Evolutionary conservation across 2,797 vertebrate genomes (phyloP).

Genomic region (Taenioides sp.): DNA sequence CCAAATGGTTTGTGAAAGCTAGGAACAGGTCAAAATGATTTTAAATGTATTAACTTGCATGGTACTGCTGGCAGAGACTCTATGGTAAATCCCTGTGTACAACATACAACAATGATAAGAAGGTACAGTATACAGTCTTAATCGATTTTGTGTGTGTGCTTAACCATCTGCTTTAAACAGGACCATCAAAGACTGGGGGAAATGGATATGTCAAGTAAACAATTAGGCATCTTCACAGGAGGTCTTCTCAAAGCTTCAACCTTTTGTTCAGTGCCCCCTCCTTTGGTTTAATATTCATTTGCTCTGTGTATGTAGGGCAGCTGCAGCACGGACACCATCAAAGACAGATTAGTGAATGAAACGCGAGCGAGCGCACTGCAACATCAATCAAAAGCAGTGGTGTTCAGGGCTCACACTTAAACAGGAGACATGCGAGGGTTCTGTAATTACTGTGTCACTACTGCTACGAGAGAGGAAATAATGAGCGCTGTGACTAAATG

Average conservation of each 20-base stretch:
- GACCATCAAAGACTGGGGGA: conserved; percentile 39
- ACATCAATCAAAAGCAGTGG: conserved; percentile 45
- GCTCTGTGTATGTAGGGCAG: conserved; percentile 37
- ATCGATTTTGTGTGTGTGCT: conserved; percentile 25
- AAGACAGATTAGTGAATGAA: conserved; percentile 31
- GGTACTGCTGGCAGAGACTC: conserved; percentile 6
- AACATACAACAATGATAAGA: conserved; percentile 2
- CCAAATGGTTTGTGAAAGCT: too few species aligned
- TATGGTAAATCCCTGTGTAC: conserved; percentile 11
- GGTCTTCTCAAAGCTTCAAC: conserved; percentile 18
- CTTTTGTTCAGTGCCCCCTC: conserved; percentile 22
- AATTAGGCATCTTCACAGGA: conserved; percentile 32
- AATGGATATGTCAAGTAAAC: conserved; percentile 37
- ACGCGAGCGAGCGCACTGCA: conserved; percentile 12
- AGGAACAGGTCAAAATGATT: too few species aligned
- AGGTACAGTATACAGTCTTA: conserved; percentile 15
- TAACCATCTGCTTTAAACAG: conserved; percentile 13
- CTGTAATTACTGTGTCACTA: conserved; percentile 33
- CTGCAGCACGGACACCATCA: conserved; percentile 37
- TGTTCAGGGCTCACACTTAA: conserved; percentile 36
- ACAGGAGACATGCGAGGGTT: conserved; percentile 25
- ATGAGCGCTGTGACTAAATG: conserved; percentile 44
- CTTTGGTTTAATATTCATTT: conserved; percentile 39
- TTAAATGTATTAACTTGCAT: neutral
- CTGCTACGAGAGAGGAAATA: conserved; percentile 44